Conservation (phyloP, 53 echinoderm and acorn worm genomes). For the Temnopleurus reevesii region DNA sequence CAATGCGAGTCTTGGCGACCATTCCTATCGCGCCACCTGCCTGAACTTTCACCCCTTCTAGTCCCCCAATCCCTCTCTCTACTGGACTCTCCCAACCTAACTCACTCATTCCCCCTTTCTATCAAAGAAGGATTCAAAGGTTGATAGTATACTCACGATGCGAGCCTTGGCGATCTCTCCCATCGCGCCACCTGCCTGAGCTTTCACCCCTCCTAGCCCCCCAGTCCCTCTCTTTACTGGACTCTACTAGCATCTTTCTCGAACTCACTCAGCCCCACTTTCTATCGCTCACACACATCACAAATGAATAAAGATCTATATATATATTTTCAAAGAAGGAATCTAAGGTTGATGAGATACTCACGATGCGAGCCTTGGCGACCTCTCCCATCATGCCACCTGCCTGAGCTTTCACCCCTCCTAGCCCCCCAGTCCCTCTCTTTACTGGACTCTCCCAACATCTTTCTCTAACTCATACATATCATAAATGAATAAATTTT, state of each 20-base stretch:
- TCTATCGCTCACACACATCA: background rate
- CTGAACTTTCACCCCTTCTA: constrained; percentile 77
- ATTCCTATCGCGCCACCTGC: constrained; percentile 82
- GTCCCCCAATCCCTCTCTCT: constrained; percentile 81
- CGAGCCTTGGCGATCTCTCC: constrained; percentile 97
- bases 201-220: constrained; percentile 86
- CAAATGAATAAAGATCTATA: no score
- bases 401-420: constrained; percentile 80
- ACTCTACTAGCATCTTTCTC: background rate
- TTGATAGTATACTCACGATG: constrained; percentile 75
- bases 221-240: constrained; percentile 78
- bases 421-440: constrained; percentile 90
- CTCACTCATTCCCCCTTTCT: background rate
- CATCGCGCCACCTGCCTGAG: constrained; percentile 80
- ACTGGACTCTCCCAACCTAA: background rate
- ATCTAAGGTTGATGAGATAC: no score
- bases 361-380: constrained; percentile 96
- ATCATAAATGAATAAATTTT: no score
- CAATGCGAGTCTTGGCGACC: constrained; percentile 88
- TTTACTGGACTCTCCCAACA: background rate
- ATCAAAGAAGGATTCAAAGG: no score
- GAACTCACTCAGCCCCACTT: background rate
- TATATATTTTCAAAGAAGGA: no score
- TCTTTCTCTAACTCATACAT: background rate
- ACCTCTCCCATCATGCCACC: constrained; percentile 90